Evolutionary conservation across 2,888 invertebrate genomes (phyloP).

Genomic region (Cenopis cana): DNA sequence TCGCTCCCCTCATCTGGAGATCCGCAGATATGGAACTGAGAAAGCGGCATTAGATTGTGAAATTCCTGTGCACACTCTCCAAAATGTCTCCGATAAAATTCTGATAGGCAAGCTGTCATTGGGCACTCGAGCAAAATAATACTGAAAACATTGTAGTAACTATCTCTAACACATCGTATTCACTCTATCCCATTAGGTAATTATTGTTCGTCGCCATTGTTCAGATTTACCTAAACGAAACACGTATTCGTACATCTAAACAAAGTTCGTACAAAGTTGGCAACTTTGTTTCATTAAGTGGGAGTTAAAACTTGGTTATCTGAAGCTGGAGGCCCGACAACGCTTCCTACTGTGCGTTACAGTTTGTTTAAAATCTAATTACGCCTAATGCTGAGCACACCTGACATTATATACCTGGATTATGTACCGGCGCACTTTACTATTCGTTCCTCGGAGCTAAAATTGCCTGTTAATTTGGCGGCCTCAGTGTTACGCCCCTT

Average conservation of each 20-base stretch:
- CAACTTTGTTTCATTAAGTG: constrained; percentile 40
- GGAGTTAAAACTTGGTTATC: constrained; percentile 31
- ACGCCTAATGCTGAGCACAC: constrained; percentile 16
- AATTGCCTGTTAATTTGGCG: not conserved
- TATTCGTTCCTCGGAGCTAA: not conserved
- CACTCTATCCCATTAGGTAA: constrained; percentile 20
- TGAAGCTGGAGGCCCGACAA: not conserved
- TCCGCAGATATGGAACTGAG: too few relatives aligned
- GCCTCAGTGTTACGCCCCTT: not conserved
- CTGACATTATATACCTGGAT: constrained; percentile 11
- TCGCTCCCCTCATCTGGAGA: too few relatives aligned
- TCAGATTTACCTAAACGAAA: constrained; percentile 15
- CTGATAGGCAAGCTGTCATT: too few relatives aligned
- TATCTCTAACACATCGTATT: constrained; percentile 15
- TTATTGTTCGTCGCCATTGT: constrained; percentile 32
- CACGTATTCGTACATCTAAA: constrained; percentile 20
- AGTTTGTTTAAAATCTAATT: constrained; percentile 13
- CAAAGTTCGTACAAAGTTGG: constrained; percentile 27
- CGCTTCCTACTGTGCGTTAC: constrained; percentile 23
- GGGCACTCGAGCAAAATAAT: not conserved
- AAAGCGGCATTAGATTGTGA: too few relatives aligned
- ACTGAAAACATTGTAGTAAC: constrained; percentile 4
- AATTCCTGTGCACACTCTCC: too few relatives aligned
- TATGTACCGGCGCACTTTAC: not conserved
- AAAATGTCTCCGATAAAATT: too few relatives aligned